Evolutionary conservation across 1,140 invertebrate species (phyloP).

Genomic region (Lepeophtheirus salmonis): DNA sequence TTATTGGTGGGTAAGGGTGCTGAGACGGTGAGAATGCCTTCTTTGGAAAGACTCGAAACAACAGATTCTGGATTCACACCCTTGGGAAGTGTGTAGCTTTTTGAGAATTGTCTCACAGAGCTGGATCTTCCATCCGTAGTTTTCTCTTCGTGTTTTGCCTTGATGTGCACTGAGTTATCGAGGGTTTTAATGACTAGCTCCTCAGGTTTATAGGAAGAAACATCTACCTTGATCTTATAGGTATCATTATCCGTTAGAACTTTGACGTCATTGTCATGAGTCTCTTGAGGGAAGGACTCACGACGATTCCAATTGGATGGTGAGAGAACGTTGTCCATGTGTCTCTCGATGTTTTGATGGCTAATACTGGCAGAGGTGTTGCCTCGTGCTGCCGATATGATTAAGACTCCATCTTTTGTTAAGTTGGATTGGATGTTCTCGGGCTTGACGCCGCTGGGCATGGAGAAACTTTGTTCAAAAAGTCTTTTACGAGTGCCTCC

Average conservation of each 20-base stretch:
- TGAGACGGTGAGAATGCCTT: conserved; percentile 14
- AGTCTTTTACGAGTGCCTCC: conserved; percentile 15
- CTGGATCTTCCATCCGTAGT: conserved; percentile 5
- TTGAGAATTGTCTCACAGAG: background rate
- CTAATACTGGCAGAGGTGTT: conserved; percentile 11
- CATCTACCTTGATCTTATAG: conserved; percentile 16
- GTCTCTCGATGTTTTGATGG: conserved; percentile 1
- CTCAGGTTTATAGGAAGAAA: conserved; percentile 11
- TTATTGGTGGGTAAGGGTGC: conserved; percentile 11
- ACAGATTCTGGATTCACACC: conserved; percentile 13
- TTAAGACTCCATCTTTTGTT: background rate
- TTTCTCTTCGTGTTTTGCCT: conserved; percentile 17
- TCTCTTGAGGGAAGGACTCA: background rate
- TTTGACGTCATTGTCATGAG: background rate
- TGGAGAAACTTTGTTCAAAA: conserved; percentile 16
- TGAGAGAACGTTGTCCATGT: conserved; percentile 5
- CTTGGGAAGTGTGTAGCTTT: conserved; percentile 12
- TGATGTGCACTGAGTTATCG: conserved; percentile 10
- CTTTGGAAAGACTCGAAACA: background rate
- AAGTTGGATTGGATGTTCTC: conserved; percentile 12
- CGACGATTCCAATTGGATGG: conserved; percentile 12
- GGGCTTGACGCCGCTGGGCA: conserved; percentile 9
- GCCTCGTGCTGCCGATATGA: conserved; percentile 2
- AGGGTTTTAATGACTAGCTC: conserved; percentile 17
- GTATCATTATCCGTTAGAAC: background rate